Evolutionary conservation across 2,113 vertebrate species (phyloP), one percentile per base, ranked within the genome.

Genomic region (Colossoma macropomum): DNA sequence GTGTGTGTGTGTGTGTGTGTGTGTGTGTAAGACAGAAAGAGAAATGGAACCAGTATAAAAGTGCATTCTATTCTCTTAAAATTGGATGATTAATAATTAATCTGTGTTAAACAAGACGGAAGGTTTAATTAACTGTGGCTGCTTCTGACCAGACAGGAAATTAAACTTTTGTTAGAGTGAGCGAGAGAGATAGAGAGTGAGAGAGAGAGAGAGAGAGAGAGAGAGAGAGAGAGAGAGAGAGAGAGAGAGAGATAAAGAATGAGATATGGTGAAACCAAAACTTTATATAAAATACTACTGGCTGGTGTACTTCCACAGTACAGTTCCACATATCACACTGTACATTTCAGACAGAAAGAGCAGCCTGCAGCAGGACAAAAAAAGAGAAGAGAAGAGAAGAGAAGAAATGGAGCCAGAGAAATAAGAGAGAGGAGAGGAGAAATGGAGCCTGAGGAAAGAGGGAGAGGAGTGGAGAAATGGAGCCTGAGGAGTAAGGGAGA

Each of bases 121-220:
- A 45, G 19, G 60, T 52, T 79, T 84, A 84, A 74, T 84, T 79
- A 41, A 74, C 63, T 65, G 34, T 32, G n/a, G 50, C 27, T 54
- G 48, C 63, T 38, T 30, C 70, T 79, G 68, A 38, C 69, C 50
- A 78, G 68, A 72, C 69, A 48, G 56, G 63, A 72, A 59, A 65
- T 74, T 16, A 80, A 16, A 19, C 27, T 28, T 56, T 59, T 48
- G 5, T 60, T 7, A 30, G 3, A 45, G 27, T 63, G 25, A 63
- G 2, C 23, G 54, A 72, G 2, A 60, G 68, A 60, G 30, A 59
- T 27, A 59, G 11, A n/a, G 17, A 56, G 72, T 34, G 17, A 34
- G 52, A 30, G 11, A 38, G 74, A 60, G 5, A 38, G 30, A 34
- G 12, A 75, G 30, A 56, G 13, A 32, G 15, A 66, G 63, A 32